These are phyloP conservation scores for Cryptophagus acutangulus DNA, from an alignment of 2,888 invertebrate genomes.

Conservation along the genomic window DNA sequence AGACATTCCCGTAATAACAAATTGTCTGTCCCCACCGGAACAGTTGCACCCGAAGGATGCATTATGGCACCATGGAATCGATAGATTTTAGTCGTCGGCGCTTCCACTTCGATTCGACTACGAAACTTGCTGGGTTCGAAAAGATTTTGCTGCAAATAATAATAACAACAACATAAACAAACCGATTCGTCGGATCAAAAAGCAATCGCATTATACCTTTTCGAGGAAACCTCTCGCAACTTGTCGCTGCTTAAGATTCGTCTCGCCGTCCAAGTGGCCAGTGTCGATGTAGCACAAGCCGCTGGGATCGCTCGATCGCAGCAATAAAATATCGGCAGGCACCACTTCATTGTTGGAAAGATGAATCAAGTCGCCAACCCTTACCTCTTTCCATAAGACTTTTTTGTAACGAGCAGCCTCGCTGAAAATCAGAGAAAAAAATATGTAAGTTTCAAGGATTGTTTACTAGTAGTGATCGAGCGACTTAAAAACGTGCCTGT, in stretches of 20 bases:
- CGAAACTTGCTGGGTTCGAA: conserved; percentile 78
- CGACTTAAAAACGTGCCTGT: too few relatives aligned
- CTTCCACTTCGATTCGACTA: conserved; percentile 85
- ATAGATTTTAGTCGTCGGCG: conserved; percentile 93
- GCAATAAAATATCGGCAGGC: conserved; percentile 89
- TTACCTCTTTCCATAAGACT: conserved; percentile 83
- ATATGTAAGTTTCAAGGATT: too few relatives aligned
- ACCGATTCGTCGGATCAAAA: neutral
- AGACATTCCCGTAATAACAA: conserved; percentile 89
- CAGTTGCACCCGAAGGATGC: conserved; percentile 70
- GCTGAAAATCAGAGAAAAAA: conserved; percentile 48
- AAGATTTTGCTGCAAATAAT: conserved; percentile 56
- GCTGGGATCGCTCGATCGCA: conserved; percentile 81
- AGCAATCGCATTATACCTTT: conserved; percentile 50
- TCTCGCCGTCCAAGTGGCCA: conserved; percentile 94
- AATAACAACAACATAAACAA: neutral
- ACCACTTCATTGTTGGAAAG: conserved; percentile 94
- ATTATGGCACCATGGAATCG: conserved; percentile 87
- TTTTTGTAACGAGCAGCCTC: conserved; percentile 77
- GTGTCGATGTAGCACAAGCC: conserved; percentile 94
- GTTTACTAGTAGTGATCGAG: too few relatives aligned
- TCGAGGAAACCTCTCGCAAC: conserved; percentile 73
- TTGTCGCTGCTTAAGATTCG: conserved; percentile 88
- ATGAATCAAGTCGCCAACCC: conserved; percentile 92
- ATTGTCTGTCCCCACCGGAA: conserved; percentile 84